Percentiles rank a stretch among this genome's conserved stretches.
These are phyloP conservation scores for Cacoxenus indagator DNA, from an alignment of 2,888 invertebrate species.

Conservation along the genomic window DNA sequence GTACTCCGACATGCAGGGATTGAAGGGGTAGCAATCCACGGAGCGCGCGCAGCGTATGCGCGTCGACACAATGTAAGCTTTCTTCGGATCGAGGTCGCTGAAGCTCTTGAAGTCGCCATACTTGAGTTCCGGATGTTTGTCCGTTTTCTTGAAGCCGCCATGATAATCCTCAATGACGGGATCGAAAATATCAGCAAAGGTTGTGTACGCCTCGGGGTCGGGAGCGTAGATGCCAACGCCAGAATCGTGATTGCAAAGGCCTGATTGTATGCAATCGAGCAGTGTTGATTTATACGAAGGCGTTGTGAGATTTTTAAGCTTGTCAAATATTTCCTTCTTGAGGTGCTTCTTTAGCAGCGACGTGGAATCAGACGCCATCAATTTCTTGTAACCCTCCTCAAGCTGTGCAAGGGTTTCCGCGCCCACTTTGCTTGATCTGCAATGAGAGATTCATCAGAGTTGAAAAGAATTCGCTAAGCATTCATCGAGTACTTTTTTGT, in stretches of 20 bases:
- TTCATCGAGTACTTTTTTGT: background rate
- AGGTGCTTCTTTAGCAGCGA: constrained; percentile 96
- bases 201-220: constrained; percentile 93
- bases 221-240: constrained; percentile 97
- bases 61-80: constrained; percentile 92
- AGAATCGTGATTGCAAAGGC: constrained; percentile 95
- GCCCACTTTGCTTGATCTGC: constrained; percentile 74
- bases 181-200: constrained; percentile 93
- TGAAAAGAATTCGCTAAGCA: background rate
- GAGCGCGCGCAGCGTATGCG: constrained; percentile 96
- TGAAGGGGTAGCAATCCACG: constrained; percentile 94
- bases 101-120: constrained; percentile 93
- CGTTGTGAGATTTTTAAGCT: constrained; percentile 90
- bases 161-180: constrained; percentile 98
- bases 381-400: constrained; percentile 88
- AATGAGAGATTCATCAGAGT: background rate
- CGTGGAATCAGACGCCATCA: constrained; percentile 88
- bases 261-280: constrained; percentile 94
- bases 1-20: constrained; percentile 93
- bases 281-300: constrained; percentile 88
- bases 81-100: constrained; percentile 91
- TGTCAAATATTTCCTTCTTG: constrained; percentile 89
- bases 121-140: constrained; percentile 92
- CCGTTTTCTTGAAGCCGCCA: constrained; percentile 90
- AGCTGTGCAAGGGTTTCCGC: constrained; percentile 88